These are phyloP conservation scores for Tichodroma muraria DNA, from an alignment of 2,113 vertebrate genomes.

Conservation along the genomic window DNA sequence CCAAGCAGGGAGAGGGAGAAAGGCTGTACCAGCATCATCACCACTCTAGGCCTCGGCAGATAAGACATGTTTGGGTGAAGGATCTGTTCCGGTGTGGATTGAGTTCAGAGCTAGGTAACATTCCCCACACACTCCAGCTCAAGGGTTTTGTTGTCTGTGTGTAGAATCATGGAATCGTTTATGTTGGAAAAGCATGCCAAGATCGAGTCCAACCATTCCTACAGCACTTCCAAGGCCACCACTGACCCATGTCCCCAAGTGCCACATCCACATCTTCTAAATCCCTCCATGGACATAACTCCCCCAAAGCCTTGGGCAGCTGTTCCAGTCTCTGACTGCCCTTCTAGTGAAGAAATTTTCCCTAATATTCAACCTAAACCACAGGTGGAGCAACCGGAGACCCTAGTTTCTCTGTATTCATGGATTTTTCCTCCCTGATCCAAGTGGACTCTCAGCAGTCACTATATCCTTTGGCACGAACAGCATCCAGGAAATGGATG, in stretches of 20 bases:
- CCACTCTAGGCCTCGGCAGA: not conserved
- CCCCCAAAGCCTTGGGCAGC: not conserved
- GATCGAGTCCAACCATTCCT: rapidly evolving
- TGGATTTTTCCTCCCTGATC: not conserved
- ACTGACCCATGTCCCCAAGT: not conserved
- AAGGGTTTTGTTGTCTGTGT: not conserved
- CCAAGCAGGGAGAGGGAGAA: not conserved
- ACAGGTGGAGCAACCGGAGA: not conserved
- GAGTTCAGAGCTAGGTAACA: not conserved
- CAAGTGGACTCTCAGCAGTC: not conserved
- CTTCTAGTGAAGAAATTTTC: not conserved
- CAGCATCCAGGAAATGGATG: not conserved
- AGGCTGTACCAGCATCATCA: not conserved
- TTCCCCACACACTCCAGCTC: not conserved
- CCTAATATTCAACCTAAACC: not conserved
- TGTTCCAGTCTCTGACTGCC: not conserved
- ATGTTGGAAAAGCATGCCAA: not conserved
- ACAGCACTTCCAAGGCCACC: not conserved
- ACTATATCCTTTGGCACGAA: not conserved
- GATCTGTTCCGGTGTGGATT: not conserved
- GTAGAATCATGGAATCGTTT: not conserved
- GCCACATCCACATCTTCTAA: not conserved
- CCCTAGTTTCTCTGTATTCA: not conserved
- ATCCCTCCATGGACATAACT: not conserved
- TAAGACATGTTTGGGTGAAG: not conserved